A percentile compares a stretch with the other conserved stretches of the same genome.
These are phyloP conservation scores for Eulacestoma nigropectus DNA, from an alignment of 2,113 vertebrate genomes.

Conservation along the genomic window DNA sequence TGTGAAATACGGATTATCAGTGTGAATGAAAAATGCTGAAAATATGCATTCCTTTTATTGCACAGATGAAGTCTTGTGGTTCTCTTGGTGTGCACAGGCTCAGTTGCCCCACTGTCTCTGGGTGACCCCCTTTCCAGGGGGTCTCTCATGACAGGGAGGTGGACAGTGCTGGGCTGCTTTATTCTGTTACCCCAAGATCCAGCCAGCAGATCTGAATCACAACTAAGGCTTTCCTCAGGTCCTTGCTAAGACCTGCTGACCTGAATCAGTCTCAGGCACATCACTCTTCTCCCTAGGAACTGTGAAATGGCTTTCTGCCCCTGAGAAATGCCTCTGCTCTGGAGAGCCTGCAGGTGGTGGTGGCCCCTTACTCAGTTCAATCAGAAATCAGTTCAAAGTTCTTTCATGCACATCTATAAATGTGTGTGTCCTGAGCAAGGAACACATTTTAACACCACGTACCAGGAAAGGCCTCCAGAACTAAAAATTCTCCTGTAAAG, in stretches of 20 bases:
- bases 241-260: neutral
- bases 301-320: neutral
- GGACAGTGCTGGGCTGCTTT: neutral
- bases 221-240: neutral
- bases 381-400: neutral
- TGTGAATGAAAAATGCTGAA: neutral
- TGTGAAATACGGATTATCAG: neutral
- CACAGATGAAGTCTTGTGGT: fast-evolving
- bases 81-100: neutral
- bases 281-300: neutral
- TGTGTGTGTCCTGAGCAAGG: neutral
- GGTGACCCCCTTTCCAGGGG: neutral
- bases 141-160: fast-evolving
- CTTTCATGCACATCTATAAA: neutral
- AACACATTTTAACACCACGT: fast-evolving
- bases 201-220: neutral
- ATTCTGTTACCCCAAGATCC: neutral
- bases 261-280: neutral
- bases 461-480: neutral
- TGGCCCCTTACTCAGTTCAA: neutral
- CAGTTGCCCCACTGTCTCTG: neutral
- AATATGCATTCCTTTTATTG: neutral
- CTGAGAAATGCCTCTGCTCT: neutral
- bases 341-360: fast-evolving
- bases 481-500: neutral